Evolutionary conservation across 2,888 invertebrate species (phyloP).

Genomic region (Bellardia bayeri): DNA sequence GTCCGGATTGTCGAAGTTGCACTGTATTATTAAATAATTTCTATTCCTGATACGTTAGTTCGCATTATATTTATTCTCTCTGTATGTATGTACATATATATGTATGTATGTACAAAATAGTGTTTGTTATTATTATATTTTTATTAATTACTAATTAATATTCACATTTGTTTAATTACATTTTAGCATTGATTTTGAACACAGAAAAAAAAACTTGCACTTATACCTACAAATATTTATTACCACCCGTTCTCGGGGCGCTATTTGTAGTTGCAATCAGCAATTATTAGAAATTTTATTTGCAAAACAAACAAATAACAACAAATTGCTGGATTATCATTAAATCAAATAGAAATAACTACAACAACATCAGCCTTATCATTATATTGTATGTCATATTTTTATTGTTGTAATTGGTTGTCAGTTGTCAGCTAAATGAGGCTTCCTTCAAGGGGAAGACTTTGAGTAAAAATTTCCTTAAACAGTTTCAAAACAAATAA

Average conservation of each 20-base stretch:
- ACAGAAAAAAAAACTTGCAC: neutral
- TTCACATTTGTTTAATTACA: constrained; percentile 56
- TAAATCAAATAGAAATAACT: neutral
- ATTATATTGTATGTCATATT: constrained; percentile 45
- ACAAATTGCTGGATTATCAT: constrained; percentile 50
- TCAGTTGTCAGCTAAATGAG: constrained; percentile 52
- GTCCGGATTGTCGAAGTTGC: no score
- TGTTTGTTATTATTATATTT: constrained; percentile 14
- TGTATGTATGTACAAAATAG: neutral
- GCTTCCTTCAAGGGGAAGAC: constrained; percentile 58
- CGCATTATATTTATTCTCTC: neutral
- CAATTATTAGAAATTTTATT: constrained; percentile 37
- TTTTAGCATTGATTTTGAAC: constrained; percentile 40
- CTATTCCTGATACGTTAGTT: constrained; percentile 22
- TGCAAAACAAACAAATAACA: constrained; percentile 16
- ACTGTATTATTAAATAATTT: constrained; percentile 18
- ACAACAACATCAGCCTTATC: constrained; percentile 31
- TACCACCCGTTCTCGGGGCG: neutral
- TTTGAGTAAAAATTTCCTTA: constrained; percentile 54
- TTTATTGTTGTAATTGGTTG: constrained; percentile 43
- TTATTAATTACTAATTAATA: constrained; percentile 62
- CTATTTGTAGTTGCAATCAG: constrained; percentile 18
- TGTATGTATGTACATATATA: neutral
- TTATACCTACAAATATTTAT: neutral
- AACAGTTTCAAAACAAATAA: constrained; percentile 18